A percentile compares a stretch with the other conserved stretches of the same genome.
Conservation (phyloP, 2,113 vertebrate species). For the Dromiciops gliroides region DNA sequence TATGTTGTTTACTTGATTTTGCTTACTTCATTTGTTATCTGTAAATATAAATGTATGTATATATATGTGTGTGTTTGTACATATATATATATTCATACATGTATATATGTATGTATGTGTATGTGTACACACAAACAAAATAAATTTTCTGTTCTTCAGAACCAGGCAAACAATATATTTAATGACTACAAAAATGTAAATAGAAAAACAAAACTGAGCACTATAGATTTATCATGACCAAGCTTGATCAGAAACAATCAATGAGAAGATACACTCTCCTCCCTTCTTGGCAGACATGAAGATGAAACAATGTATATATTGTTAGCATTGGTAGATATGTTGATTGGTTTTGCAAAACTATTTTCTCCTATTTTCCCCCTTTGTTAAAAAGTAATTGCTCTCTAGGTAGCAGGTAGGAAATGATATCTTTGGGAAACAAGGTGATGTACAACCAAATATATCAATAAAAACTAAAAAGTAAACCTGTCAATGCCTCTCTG, state of each 20-base stretch:
- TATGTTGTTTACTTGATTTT: too few relatives aligned
- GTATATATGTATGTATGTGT: too few relatives aligned
- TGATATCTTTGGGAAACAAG: background rate
- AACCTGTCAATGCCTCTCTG: background rate
- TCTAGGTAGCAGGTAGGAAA: background rate
- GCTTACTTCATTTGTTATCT: background rate
- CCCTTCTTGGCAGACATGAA: background rate
- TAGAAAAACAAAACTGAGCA: background rate
- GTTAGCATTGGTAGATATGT: too few relatives aligned
- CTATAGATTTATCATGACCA: background rate
- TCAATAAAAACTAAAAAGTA: background rate
- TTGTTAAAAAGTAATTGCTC: background rate
- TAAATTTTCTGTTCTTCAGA: background rate
- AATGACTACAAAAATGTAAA: background rate
- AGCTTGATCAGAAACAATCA: background rate
- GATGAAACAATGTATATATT: background rate
- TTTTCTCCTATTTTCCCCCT: too few relatives aligned
- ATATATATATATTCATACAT: too few relatives aligned
- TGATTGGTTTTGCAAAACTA: too few relatives aligned
- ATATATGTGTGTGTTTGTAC: too few relatives aligned
- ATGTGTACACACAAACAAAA: too few relatives aligned
- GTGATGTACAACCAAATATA: background rate
- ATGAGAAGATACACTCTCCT: background rate
- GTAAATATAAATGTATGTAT: background rate
- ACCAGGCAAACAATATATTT: background rate